These are phyloP conservation scores for Chlorops oryzae DNA, from an alignment of 1,140 invertebrate genomes.

Conservation along the genomic window DNA sequence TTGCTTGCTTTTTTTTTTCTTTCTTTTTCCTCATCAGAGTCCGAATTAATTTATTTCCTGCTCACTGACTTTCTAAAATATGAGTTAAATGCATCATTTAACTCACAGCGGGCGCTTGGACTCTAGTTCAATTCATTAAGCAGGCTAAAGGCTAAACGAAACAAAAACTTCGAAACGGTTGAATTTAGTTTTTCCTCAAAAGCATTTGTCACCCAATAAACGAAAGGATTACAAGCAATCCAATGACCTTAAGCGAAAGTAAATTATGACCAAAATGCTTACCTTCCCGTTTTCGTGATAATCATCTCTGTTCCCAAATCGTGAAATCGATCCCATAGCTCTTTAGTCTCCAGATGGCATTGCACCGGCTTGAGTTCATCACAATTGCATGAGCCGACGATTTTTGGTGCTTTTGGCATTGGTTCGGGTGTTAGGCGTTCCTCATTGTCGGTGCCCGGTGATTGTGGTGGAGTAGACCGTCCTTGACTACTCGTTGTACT, in stretches of 20 bases:
- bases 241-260: too few relatives aligned
- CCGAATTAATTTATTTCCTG: not conserved
- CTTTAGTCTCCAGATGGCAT: conserved; percentile 89
- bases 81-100: too few relatives aligned
- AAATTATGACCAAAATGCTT: too few relatives aligned
- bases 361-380: conserved; percentile 78
- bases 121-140: too few relatives aligned
- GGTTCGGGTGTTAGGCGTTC: conserved; percentile 45
- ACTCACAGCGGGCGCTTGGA: too few relatives aligned
- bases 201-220: too few relatives aligned
- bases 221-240: too few relatives aligned
- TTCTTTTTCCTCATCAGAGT: not conserved
- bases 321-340: conserved; percentile 91
- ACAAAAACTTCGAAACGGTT: too few relatives aligned
- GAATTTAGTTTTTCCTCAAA: too few relatives aligned
- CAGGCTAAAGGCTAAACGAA: too few relatives aligned
- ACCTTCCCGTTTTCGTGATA: conserved; percentile 96
- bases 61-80: too few relatives aligned
- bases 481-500: conserved; percentile 44
- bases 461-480: conserved; percentile 41
- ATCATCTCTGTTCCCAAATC: conserved; percentile 96
- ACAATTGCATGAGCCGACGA: conserved; percentile 65
- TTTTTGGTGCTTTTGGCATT: conserved; percentile 43
- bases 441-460: conserved; percentile 42
- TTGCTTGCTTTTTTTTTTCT: not conserved